phyloP scores from a whole-genome alignment of 2,797 vertebrate species.

The Siniperca undulata region DNA sequence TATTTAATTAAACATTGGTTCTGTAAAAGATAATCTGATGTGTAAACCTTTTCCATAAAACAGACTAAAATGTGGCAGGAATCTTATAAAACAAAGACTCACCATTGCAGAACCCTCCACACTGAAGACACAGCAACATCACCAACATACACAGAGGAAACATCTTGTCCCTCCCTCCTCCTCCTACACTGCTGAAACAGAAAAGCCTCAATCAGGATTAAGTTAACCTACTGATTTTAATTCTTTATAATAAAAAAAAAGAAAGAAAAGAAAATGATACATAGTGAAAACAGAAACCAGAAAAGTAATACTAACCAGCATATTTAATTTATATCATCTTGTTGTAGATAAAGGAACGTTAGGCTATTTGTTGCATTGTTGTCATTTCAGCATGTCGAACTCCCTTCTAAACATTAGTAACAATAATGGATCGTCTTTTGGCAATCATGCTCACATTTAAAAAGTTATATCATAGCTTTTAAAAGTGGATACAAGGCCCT shows the following conservation, averaged over 20 bases:
- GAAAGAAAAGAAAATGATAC: background rate
- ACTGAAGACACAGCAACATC: constrained; percentile 14
- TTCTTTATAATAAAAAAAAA: background rate
- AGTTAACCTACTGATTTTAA: background rate
- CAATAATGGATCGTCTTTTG: background rate
- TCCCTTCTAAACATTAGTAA: background rate
- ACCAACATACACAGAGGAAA: background rate
- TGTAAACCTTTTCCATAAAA: background rate
- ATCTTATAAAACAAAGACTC: background rate
- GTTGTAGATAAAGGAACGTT: background rate
- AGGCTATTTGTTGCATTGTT: background rate
- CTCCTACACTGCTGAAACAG: constrained; percentile 7
- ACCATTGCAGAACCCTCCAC: constrained; percentile 16
- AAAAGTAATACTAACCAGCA: background rate
- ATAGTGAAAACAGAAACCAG: background rate
- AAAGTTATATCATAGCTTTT: background rate
- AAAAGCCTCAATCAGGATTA: background rate
- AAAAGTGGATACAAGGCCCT: background rate
- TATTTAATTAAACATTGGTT: too few relatives aligned
- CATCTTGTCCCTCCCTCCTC: constrained; percentile 15
- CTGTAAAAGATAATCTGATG: background rate
- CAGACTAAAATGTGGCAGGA: background rate
- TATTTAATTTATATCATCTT: background rate
- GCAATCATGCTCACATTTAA: background rate
- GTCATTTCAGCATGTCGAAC: background rate